These are phyloP conservation scores for Sarcophaga rosellei DNA, from an alignment of 2,888 invertebrate species.

Conservation along the genomic window DNA sequence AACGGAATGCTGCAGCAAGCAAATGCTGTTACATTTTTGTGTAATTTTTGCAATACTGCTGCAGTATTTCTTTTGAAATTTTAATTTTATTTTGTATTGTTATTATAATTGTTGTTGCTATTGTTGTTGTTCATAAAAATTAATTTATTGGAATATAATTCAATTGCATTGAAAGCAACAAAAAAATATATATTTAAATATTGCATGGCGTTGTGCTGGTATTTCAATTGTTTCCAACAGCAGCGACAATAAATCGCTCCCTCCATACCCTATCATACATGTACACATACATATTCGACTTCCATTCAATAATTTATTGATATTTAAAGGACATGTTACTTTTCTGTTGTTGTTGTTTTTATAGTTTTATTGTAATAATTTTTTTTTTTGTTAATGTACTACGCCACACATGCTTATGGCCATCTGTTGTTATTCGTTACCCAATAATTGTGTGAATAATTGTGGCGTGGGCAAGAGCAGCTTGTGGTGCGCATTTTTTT, in stretches of 20 bases:
- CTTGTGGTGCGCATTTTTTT: background rate
- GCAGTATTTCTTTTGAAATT: conserved; percentile 26
- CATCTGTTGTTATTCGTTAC: background rate
- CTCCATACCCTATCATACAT: too few relatives aligned
- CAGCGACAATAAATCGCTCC: conserved; percentile 31
- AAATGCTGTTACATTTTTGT: background rate
- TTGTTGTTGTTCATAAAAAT: conserved; percentile 71
- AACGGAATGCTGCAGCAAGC: too few relatives aligned
- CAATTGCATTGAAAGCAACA: conserved; percentile 69
- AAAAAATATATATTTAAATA: background rate
- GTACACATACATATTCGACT: too few relatives aligned
- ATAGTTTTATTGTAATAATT: background rate
- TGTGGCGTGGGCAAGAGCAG: background rate
- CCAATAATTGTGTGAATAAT: background rate
- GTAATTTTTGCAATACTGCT: conserved; percentile 16
- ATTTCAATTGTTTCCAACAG: conserved; percentile 39
- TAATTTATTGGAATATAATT: conserved; percentile 76
- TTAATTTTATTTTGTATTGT: conserved; percentile 9
- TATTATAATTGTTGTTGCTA: conserved; percentile 1
- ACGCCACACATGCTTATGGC: background rate
- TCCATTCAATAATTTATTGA: conserved; percentile 46
- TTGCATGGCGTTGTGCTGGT: background rate
- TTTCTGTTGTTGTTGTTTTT: conserved; percentile 10
- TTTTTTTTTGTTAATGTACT: background rate
- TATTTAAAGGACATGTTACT: conserved; percentile 30